Evolutionary conservation across 2,888 invertebrate species (phyloP).

Genomic region (Phengaris arion): DNA sequence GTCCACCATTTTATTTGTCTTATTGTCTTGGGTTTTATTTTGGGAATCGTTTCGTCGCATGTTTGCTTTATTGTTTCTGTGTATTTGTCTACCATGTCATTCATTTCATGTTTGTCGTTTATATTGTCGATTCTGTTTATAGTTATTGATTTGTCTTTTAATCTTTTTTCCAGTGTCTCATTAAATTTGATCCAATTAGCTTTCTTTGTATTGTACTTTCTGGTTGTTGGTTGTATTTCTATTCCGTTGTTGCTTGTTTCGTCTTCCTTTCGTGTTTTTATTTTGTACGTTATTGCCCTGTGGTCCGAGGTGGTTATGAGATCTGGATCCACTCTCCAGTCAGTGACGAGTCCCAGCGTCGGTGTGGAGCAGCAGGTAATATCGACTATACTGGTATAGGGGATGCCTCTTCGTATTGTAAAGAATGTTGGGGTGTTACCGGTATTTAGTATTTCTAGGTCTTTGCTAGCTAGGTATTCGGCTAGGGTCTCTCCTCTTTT

Average conservation of each 20-base stretch:
- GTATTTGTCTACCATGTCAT: neutral
- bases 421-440: neutral
- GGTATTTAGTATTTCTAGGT: conserved; percentile 5
- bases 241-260: conserved; percentile 2
- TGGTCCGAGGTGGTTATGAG: neutral
- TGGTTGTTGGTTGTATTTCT: conserved; percentile 10
- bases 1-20: conserved; percentile 32
- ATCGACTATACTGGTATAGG: no score
- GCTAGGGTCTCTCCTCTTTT: neutral
- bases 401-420: neutral
- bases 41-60: neutral
- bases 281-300: neutral
- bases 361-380: no score
- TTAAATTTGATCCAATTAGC: neutral
- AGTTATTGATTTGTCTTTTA: neutral
- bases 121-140: neutral
- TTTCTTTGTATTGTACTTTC: no score
- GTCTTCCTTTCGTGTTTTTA: no score
- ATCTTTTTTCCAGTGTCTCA: neutral
- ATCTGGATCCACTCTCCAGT: no score
- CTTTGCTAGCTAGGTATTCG: neutral
- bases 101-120: neutral
- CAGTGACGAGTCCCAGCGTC: no score
- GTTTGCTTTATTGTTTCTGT: neutral
- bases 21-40: neutral